phyloP scores from a whole-genome alignment of 2,113 vertebrate genomes.

The Oreochromis niloticus region DNA sequence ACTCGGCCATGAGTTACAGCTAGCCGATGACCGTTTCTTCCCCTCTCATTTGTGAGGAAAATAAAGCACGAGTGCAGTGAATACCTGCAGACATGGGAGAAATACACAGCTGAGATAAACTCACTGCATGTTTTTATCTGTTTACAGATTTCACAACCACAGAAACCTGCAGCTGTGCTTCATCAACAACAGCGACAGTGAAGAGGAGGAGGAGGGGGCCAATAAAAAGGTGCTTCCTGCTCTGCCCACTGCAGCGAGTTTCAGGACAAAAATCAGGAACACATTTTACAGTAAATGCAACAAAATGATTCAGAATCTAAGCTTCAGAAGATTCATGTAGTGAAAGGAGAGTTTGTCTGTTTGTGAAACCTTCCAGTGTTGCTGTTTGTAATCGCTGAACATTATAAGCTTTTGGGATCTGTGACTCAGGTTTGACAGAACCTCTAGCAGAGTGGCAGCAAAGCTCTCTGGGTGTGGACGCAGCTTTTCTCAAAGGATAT shows the following conservation, averaged over 20 bases:
- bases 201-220: slow-evolving; percentile 52
- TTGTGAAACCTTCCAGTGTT: neutral
- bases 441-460: neutral
- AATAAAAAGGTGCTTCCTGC: slow-evolving; percentile 36
- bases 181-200: slow-evolving; percentile 73
- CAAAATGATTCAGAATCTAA: neutral
- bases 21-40: neutral
- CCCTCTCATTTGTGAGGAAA: neutral
- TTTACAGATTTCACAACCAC: slow-evolving; percentile 60
- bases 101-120: neutral
- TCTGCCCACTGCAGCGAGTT: neutral
- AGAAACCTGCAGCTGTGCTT: slow-evolving; percentile 76
- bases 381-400: neutral
- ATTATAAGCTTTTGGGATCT: neutral
- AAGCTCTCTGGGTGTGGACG: neutral
- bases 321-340: neutral
- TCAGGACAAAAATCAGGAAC: neutral
- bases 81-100: neutral
- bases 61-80: neutral
- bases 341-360: neutral
- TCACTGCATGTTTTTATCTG: neutral
- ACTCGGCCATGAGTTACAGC: neutral
- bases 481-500: neutral
- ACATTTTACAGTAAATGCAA: neutral
- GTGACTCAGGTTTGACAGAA: neutral